Conservation (phyloP, 2,113 vertebrate species). For the Calypte anna region DNA sequence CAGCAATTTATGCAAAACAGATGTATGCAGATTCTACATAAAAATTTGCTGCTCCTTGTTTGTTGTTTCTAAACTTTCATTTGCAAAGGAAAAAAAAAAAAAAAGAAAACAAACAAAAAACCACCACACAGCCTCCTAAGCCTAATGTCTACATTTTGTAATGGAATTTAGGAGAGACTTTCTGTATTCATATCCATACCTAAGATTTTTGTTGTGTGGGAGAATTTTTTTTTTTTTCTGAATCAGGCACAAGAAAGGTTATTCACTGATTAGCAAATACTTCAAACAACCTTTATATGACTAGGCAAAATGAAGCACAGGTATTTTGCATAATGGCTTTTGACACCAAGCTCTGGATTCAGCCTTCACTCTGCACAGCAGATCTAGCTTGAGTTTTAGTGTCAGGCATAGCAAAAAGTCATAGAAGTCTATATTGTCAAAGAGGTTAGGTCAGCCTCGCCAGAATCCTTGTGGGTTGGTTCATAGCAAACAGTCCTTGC, state of each 20-base stretch:
- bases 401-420: not conserved
- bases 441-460: not conserved
- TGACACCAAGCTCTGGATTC: not conserved
- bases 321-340: not conserved
- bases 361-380: not conserved
- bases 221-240: not conserved
- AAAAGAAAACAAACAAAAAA: not conserved
- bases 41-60: not conserved
- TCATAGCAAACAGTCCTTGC: not conserved
- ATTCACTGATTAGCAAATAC: not conserved
- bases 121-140: rapidly evolving
- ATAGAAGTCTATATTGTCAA: not conserved
- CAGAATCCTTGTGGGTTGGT: not conserved
- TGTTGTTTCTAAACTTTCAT: not conserved
- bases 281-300: not conserved
- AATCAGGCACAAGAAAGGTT: not conserved
- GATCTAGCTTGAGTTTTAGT: not conserved
- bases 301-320: not conserved
- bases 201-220: not conserved
- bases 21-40: not conserved
- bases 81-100: not conserved
- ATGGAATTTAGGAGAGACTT: not conserved
- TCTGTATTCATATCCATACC: not conserved
- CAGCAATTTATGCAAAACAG: not conserved
- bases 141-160: not conserved